phyloP scores from a whole-genome alignment of 2,888 invertebrate genomes.

The Actias luna region DNA sequence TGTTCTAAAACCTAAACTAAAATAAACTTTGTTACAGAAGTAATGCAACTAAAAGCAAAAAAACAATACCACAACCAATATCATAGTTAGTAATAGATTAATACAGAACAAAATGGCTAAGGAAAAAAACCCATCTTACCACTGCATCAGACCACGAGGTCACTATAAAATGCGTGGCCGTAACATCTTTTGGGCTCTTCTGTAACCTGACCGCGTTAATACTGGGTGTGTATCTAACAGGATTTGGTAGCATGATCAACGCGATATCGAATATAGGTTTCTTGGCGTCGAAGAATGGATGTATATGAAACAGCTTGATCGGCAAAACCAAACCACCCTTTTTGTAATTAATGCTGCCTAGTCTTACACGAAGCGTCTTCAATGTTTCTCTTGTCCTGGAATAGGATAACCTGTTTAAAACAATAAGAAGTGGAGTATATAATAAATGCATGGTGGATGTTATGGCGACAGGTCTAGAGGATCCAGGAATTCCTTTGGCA shows the following conservation, averaged over 20 bases:
- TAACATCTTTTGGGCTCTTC: constrained; percentile 30
- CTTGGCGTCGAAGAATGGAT: constrained; percentile 59
- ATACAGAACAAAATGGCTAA: neutral
- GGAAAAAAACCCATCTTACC: constrained; percentile 30
- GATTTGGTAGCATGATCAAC: constrained; percentile 46
- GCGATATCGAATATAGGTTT: constrained; percentile 62
- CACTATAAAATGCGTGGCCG: constrained; percentile 58
- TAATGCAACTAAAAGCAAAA: too few relatives aligned
- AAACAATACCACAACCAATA: too few relatives aligned
- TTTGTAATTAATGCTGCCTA: constrained; percentile 65
- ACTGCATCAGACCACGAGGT: constrained; percentile 51
- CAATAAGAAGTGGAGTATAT: neutral
- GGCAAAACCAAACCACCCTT: constrained; percentile 54
- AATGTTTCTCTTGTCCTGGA: constrained; percentile 52
- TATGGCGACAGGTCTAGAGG: too few relatives aligned
- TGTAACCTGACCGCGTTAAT: constrained; percentile 52
- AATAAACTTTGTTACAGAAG: too few relatives aligned
- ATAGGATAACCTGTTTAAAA: constrained; percentile 19
- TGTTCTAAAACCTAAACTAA: too few relatives aligned
- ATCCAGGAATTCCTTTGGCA: too few relatives aligned
- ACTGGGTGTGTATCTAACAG: constrained; percentile 40
- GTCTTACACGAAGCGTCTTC: constrained; percentile 51
- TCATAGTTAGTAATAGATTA: neutral
- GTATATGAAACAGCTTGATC: constrained; percentile 56
- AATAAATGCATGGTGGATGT: too few relatives aligned